Evolutionary conservation across 1,140 invertebrate species (phyloP), one percentile per base, ranked within the genome.

Genomic region (Eulimnadia texana): DNA sequence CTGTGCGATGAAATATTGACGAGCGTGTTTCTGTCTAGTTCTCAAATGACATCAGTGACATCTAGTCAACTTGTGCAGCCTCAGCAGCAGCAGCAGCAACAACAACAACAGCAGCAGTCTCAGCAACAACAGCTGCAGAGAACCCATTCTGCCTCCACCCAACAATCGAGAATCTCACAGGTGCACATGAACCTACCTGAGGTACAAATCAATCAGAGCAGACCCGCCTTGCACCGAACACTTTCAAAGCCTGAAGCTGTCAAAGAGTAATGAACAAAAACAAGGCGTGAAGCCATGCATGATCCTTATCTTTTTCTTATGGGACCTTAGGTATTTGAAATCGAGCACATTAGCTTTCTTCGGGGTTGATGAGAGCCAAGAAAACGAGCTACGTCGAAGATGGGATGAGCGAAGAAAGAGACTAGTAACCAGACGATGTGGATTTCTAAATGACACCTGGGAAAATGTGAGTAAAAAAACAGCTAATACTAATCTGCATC

Each of bases 261-360:
- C 60, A 61, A 61, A 61, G 60, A 61, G 60, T 61, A 61, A 24
- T 9, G 42, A n/a, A 9, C 16, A 54, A 19, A 20, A 27, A 13
- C 54, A 29, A 56, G 29, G 20, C 13, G 13, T 19, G 24, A 19
- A 10, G 54, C 0, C 6, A 56, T 20, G 13, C 23, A 6, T 51
- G 50, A 51, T 9, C n/a, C 24, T 54, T 19, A 2, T 52, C 0
- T 19, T 52, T 52, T 2, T 52, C 19, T 54, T 9, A 3, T 24
- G n/a, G n/a, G n/a, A n/a, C n/a, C n/a, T 28, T 65, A 76, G 74
- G 53, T 87, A 84, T 70, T 80, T 88, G 62, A 85, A 81, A 68
- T 77, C 80, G 63, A 84, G 86, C 70, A 85, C 85, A 19, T 83
- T 84, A 16, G 82, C 80, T 58, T 88, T 88, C 71, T 88, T 88